These are phyloP conservation scores for Carlito syrichta DNA, from an alignment of 2,113 vertebrate species.

Conservation along the genomic window DNA sequence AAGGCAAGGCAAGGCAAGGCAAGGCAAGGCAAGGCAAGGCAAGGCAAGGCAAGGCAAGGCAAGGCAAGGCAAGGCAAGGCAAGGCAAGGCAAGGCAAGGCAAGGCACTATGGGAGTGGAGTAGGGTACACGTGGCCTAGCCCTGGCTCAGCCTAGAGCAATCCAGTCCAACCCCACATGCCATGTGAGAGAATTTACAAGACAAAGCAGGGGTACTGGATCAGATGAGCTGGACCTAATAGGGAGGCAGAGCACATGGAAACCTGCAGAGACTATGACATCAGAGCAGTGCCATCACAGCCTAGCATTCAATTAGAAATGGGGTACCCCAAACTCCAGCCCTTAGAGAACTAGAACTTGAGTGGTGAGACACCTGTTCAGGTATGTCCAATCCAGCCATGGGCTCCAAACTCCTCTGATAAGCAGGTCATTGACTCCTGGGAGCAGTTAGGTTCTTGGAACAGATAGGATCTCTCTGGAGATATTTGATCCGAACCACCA, in stretches of 20 bases:
- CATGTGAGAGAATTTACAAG: fast-evolving
- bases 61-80: neutral
- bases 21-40: neutral
- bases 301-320: neutral
- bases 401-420: neutral
- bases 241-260: fast-evolving
- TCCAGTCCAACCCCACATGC: fast-evolving
- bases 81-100: neutral
- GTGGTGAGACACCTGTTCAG: fast-evolving
- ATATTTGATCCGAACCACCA: fast-evolving
- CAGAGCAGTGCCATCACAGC: neutral
- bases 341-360: neutral
- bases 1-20: neutral
- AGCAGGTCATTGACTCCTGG: neutral
- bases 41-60: neutral
- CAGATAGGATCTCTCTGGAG: neutral
- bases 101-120: fast-evolving
- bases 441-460: neutral
- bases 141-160: fast-evolving
- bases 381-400: neutral
- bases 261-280: neutral
- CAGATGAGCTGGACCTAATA: neutral
- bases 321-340: neutral
- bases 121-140: fast-evolving
- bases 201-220: neutral